phyloP scores from a whole-genome alignment of 2,113 vertebrate species.

The Pitta sordida region DNA sequence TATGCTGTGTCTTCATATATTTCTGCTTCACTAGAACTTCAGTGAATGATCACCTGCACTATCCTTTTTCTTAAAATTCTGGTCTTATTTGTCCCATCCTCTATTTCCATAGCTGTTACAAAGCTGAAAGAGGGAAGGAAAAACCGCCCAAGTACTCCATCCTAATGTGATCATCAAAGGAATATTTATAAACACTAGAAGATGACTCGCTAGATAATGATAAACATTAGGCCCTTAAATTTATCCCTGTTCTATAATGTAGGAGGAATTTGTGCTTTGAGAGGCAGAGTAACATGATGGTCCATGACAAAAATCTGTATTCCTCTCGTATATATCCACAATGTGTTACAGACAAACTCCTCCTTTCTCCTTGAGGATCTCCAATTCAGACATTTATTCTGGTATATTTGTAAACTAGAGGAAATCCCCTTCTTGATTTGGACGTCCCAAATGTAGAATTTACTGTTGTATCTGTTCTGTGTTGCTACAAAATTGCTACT shows the following conservation, averaged over 20 bases:
- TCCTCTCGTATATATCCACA: neutral
- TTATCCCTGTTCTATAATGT: neutral
- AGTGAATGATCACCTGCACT: neutral
- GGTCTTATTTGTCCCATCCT: neutral
- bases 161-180: neutral
- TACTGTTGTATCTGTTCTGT: neutral
- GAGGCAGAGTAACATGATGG: neutral
- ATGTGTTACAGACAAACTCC: neutral
- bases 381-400: neutral
- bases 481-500: neutral
- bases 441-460: neutral
- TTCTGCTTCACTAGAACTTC: neutral
- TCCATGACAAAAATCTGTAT: neutral
- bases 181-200: neutral
- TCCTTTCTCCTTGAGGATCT: neutral
- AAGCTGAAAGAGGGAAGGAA: neutral
- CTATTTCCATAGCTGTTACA: neutral
- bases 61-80: neutral
- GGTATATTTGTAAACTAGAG: neutral
- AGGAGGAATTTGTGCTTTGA: neutral
- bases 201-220: neutral
- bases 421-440: neutral
- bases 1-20: neutral
- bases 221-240: neutral
- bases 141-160: neutral